A percentile compares a stretch with the other conserved stretches of the same genome.
Conservation (phyloP, 2,888 invertebrate species). For the Campoplex capitator region DNA sequence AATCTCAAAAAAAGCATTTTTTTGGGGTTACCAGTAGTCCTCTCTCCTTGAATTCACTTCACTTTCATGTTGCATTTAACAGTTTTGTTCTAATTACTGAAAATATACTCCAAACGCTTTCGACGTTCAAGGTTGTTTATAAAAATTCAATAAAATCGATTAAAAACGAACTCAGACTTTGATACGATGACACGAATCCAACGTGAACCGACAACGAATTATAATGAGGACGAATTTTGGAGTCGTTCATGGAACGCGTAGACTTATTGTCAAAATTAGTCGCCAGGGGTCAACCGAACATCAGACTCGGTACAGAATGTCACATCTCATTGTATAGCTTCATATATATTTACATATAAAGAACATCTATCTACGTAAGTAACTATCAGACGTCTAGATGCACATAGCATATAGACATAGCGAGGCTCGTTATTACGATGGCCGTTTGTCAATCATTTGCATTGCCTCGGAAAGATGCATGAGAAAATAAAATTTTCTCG, state of each 20-base stretch:
- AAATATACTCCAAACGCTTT: background rate
- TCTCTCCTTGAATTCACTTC: no score
- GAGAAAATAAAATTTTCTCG: constrained; percentile 51
- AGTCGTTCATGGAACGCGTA: background rate
- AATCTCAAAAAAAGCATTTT: no score
- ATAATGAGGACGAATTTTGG: background rate
- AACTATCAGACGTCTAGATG: background rate
- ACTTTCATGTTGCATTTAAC: no score
- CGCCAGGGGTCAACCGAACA: background rate
- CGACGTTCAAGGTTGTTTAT: no score
- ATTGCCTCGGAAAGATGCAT: constrained; percentile 50
- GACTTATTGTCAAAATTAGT: background rate
- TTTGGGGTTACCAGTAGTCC: no score
- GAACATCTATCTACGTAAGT: background rate
- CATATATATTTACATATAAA: constrained; percentile 3
- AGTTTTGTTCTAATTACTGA: background rate
- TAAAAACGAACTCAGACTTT: background rate
- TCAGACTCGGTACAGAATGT: background rate
- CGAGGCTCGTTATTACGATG: background rate
- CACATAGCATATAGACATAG: background rate
- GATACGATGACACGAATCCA: background rate
- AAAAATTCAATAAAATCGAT: background rate
- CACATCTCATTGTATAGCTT: background rate
- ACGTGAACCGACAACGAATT: background rate
- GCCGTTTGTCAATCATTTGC: constrained; percentile 61